Conservation (phyloP, 2,797 vertebrate genomes). For the Oreortyx pictus region DNA sequence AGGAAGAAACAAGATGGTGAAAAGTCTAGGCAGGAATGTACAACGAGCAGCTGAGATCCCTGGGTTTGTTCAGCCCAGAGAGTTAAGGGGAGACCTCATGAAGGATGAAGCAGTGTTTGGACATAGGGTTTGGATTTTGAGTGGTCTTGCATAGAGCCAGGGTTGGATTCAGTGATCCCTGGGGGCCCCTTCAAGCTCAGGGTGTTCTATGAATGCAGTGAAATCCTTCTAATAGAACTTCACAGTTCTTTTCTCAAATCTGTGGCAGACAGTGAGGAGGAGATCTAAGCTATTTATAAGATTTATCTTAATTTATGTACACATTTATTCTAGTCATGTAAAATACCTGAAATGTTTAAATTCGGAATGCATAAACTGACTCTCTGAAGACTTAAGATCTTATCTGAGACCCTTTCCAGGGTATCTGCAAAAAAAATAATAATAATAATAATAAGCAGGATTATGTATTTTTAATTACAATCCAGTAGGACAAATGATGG, state of each 20-base stretch:
- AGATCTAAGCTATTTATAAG: neutral
- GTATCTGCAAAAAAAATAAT: constrained; percentile 34
- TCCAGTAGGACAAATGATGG: constrained; percentile 31
- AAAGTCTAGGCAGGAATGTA: neutral
- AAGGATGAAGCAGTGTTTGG: neutral
- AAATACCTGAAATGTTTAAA: constrained; percentile 7
- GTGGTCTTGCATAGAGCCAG: neutral
- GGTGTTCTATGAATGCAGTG: neutral
- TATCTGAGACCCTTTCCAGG: neutral
- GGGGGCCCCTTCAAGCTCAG: neutral
- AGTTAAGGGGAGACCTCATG: too few species aligned
- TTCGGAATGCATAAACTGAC: neutral
- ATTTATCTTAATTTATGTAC: constrained; percentile 23
- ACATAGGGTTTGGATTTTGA: neutral
- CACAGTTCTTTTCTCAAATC: neutral
- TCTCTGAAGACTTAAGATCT: neutral
- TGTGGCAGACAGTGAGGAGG: neutral
- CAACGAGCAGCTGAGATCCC: neutral
- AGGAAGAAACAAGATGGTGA: neutral
- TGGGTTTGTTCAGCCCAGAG: neutral
- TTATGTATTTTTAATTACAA: constrained; percentile 35
- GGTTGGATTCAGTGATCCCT: neutral
- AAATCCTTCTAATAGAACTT: neutral
- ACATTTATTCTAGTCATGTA: neutral
- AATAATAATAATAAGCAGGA: neutral